Conservation (phyloP, 2,888 invertebrate genomes). For the Chelonus formosanus region DNA sequence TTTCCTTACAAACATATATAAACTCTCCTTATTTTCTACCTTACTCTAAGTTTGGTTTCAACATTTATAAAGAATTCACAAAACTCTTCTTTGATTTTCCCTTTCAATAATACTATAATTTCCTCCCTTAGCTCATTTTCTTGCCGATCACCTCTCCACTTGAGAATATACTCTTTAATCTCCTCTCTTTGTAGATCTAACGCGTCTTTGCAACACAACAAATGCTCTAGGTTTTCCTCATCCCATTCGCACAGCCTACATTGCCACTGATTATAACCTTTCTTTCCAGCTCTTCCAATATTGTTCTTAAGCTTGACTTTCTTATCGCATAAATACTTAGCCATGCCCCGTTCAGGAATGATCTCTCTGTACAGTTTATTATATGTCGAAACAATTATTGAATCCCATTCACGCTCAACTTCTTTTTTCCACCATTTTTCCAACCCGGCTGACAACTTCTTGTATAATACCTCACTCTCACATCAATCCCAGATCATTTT, state of each 20-base stretch:
- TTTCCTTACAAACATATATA: too few relatives aligned
- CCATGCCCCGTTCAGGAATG: background rate
- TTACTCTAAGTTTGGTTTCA: too few relatives aligned
- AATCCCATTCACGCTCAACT: background rate
- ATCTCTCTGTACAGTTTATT: constrained; percentile 13
- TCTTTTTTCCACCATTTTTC: constrained; percentile 9
- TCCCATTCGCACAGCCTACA: constrained; percentile 22
- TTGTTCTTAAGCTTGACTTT: constrained; percentile 5
- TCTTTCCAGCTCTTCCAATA: constrained; percentile 24
- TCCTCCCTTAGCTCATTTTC: constrained; percentile 4
- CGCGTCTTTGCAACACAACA: constrained; percentile 5
- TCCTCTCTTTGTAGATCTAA: too few relatives aligned
- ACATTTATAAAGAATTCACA: too few relatives aligned
- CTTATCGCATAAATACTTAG: constrained; percentile 8
- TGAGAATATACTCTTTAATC: background rate
- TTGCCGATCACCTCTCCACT: background rate
- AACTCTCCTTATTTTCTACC: too few relatives aligned
- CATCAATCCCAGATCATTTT: too few relatives aligned
- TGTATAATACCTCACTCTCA: too few relatives aligned
- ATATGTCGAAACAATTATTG: constrained; percentile 17
- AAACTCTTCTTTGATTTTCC: constrained; percentile 22
- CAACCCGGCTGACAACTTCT: background rate
- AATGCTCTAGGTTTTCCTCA: constrained; percentile 11
- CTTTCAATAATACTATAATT: constrained; percentile 1
- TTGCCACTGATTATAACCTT: constrained; percentile 10